Conservation (phyloP, 2,113 vertebrate genomes). For the Oxyruncus cristatus region DNA sequence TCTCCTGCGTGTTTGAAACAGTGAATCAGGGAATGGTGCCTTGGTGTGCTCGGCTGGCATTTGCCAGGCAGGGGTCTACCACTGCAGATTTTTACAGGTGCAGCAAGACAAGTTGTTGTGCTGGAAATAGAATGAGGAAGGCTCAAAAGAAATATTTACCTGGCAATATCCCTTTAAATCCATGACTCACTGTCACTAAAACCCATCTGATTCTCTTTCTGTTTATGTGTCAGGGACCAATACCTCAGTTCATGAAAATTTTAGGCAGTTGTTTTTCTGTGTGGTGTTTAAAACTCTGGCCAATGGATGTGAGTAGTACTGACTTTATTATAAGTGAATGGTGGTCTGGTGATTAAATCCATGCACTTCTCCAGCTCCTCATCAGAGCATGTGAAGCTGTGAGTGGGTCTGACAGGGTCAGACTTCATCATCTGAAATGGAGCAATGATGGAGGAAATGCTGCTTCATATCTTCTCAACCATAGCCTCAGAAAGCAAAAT, state of each 20-base stretch:
- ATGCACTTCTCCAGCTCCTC: not conserved
- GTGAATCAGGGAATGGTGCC: not conserved
- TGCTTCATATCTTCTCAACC: not conserved
- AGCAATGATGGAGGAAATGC: not conserved
- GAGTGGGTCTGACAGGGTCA: not conserved
- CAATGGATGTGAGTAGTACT: not conserved
- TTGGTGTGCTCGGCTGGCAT: not conserved
- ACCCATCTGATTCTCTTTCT: not conserved
- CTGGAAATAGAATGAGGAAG: not conserved
- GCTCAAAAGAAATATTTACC: not conserved
- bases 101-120: not conserved
- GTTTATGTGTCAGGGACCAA: not conserved
- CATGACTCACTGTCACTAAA: not conserved
- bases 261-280: not conserved
- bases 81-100: not conserved
- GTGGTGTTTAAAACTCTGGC: not conserved
- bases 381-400: not conserved
- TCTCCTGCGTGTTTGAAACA: not conserved
- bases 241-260: conserved; percentile 6
- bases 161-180: not conserved
- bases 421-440: not conserved
- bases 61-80: not conserved
- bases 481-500: not conserved
- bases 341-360: not conserved
- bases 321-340: not conserved